phyloP scores from a whole-genome alignment of 2,113 vertebrate species.

The Haplochromis burtoni region DNA sequence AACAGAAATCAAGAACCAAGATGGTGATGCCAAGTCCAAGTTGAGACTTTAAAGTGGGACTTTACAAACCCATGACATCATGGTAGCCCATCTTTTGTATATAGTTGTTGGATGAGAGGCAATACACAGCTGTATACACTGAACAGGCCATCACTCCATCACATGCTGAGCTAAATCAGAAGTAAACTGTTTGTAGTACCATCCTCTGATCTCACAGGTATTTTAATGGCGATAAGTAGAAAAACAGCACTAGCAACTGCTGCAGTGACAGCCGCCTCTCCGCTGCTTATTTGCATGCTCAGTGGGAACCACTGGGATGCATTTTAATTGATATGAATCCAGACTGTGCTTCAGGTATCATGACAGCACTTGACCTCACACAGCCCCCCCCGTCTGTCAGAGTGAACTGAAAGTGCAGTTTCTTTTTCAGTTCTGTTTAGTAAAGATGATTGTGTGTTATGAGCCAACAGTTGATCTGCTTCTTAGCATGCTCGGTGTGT shows the following conservation, averaged over 20 bases:
- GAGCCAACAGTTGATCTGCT: not conserved
- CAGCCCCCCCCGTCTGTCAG: not conserved
- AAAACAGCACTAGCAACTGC: not conserved
- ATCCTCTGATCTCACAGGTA: not conserved
- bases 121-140: not conserved
- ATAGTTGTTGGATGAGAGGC: not conserved
- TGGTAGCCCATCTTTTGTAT: not conserved
- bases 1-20: not conserved
- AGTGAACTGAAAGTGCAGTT: not conserved
- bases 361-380: not conserved
- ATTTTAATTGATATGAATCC: not conserved
- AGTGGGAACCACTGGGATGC: not conserved
- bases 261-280: not conserved
- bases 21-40: not conserved
- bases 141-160: not conserved
- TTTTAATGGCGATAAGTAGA: not conserved
- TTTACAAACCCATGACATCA: not conserved
- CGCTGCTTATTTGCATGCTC: not conserved
- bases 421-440: not conserved
- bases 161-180: not conserved
- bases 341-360: not conserved
- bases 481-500: not conserved
- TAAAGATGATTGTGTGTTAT: not conserved
- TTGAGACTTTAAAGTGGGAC: not conserved
- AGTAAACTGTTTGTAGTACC: not conserved